A percentile compares a stretch with the other conserved stretches of the same genome.
These are phyloP conservation scores for Bungarus multicinctus DNA, from an alignment of 2,113 vertebrate species.

Conservation along the genomic window DNA sequence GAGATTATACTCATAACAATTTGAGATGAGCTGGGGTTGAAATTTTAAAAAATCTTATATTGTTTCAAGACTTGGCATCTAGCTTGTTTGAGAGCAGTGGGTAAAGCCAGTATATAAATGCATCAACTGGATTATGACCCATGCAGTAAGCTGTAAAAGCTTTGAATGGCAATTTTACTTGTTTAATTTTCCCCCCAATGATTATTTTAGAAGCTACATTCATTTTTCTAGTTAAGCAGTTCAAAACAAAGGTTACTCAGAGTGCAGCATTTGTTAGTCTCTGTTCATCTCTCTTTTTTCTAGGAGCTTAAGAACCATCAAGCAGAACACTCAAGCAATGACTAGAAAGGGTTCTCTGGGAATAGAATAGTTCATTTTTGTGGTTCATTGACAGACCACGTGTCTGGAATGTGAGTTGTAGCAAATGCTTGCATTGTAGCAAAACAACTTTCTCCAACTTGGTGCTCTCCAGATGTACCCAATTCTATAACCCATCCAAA, in stretches of 20 bases:
- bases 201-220: neutral
- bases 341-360: neutral
- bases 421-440: accelerated
- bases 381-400: neutral
- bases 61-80: neutral
- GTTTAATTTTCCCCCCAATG: neutral
- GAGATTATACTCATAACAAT: neutral
- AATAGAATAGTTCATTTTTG: neutral
- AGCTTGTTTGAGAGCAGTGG: neutral
- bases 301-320: conserved; percentile 5
- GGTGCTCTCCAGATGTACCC: neutral
- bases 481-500: neutral
- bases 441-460: neutral
- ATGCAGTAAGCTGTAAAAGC: neutral
- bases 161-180: neutral
- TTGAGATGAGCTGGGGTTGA: neutral
- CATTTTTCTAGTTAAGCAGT: neutral
- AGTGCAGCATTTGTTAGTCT: neutral
- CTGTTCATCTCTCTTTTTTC: neutral
- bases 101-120: neutral
- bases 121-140: neutral
- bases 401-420: neutral
- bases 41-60: neutral
- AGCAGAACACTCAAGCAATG: neutral
- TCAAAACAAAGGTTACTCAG: neutral